Evolutionary conservation across 2,888 invertebrate species (phyloP).

Genomic region (Willowsia nigromaculata): DNA sequence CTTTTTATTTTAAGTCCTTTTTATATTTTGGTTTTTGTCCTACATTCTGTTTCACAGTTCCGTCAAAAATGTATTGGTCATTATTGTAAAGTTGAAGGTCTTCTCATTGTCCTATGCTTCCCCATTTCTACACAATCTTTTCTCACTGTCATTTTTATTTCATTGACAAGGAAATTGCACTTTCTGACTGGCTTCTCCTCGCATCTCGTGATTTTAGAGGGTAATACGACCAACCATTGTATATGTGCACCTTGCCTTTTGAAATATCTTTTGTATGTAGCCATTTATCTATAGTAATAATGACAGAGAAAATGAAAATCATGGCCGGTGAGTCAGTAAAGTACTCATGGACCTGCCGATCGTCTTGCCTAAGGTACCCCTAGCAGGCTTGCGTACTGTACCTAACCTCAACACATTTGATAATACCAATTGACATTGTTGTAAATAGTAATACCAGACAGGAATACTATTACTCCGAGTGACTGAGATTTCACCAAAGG

Average conservation of each 20-base stretch:
- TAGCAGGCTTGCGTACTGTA: too few species aligned
- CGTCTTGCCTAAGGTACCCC: background rate
- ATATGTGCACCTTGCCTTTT: slow-evolving; percentile 15
- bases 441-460: slow-evolving; percentile 26
- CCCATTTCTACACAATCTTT: background rate
- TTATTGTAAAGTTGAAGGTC: slow-evolving; percentile 35
- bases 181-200: too few species aligned
- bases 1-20: slow-evolving; percentile 21
- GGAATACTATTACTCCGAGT: background rate
- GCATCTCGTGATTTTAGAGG: too few species aligned
- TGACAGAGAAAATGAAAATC: background rate
- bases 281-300: slow-evolving; percentile 4
- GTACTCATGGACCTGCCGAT: background rate
- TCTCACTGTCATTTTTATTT: background rate
- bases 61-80: background rate
- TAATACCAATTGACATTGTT: background rate
- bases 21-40: slow-evolving; percentile 16
- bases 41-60: slow-evolving; percentile 21
- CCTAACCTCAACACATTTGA: background rate
- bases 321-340: background rate
- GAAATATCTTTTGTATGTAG: background rate
- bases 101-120: background rate
- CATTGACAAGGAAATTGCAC: slow-evolving; percentile 48
- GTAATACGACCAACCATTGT: background rate
- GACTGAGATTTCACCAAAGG: slow-evolving; percentile 29